phyloP scores from a whole-genome alignment of 2,888 invertebrate species.

The Keiferia lycopersicella region DNA sequence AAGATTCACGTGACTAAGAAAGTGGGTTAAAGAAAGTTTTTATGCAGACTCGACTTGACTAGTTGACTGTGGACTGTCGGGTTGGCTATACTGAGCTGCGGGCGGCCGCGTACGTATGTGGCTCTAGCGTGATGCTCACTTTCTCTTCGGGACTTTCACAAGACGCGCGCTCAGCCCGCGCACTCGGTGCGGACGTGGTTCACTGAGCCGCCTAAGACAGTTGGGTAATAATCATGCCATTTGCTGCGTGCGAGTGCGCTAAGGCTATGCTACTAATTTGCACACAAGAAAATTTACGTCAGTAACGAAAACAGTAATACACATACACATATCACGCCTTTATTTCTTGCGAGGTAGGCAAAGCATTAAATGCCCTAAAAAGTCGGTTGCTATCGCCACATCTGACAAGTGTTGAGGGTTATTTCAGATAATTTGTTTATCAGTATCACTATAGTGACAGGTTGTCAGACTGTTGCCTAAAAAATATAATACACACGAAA shows the following conservation, averaged over 20 bases:
- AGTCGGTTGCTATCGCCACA: too few relatives aligned
- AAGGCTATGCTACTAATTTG: not conserved
- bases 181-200: constrained; percentile 68
- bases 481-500: too few relatives aligned
- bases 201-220: constrained; percentile 51
- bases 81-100: constrained; percentile 60
- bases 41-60: constrained; percentile 57
- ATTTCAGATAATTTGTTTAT: too few relatives aligned
- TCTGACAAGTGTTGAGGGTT: too few relatives aligned
- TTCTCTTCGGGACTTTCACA: constrained; percentile 81
- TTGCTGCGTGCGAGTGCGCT: not conserved
- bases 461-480: too few relatives aligned
- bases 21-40: constrained; percentile 82
- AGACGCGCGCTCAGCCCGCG: constrained; percentile 47
- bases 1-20: constrained; percentile 72
- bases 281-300: not conserved
- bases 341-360: too few relatives aligned
- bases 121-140: constrained; percentile 72
- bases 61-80: constrained; percentile 57
- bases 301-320: too few relatives aligned
- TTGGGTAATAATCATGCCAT: constrained; percentile 48
- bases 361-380: too few relatives aligned
- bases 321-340: too few relatives aligned
- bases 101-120: constrained; percentile 50
- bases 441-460: too few relatives aligned